Percentiles rank a stretch among this genome's conserved stretches.
These are phyloP conservation scores for Elephas maximus DNA, from an alignment of 2,113 vertebrate species.

Conservation along the genomic window DNA sequence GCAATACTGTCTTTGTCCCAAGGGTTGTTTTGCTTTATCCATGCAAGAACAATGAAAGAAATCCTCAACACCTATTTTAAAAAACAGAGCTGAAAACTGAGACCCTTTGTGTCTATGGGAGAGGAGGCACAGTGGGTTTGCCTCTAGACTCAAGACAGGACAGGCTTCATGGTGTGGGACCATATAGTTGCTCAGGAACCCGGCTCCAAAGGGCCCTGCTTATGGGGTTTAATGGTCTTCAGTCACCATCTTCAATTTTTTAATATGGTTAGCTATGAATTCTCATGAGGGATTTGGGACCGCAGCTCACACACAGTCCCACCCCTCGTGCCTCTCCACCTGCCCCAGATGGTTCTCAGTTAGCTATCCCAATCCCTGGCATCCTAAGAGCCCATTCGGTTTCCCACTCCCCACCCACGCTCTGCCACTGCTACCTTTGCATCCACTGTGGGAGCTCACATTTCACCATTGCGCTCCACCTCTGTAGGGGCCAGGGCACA, in stretches of 20 bases:
- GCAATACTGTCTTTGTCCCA: neutral
- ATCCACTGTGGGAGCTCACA: accelerated
- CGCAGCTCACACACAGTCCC: neutral
- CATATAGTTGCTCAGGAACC: too few relatives aligned
- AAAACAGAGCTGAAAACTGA: neutral
- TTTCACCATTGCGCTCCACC: neutral
- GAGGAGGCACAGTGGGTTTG: neutral
- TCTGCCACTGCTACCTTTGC: accelerated
- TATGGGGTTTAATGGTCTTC: neutral
- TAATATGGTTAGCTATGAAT: neutral
- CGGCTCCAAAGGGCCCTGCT: neutral
- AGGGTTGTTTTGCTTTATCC: neutral
- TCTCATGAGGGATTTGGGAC: neutral
- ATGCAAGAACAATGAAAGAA: neutral
- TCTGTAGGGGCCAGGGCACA: accelerated
- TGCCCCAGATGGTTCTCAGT: neutral
- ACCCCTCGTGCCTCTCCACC: too few relatives aligned
- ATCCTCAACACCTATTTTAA: neutral
- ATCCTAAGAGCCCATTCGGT: neutral
- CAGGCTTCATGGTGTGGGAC: neutral
- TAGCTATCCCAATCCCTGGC: neutral
- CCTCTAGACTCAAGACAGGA: accelerated
- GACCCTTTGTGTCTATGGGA: accelerated
- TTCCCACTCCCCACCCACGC: neutral
- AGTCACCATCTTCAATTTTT: neutral